A percentile compares a stretch with the other conserved stretches of the same genome.
Evolutionary conservation across 2,888 invertebrate genomes (phyloP).

Genomic region (Helobdella robusta): DNA sequence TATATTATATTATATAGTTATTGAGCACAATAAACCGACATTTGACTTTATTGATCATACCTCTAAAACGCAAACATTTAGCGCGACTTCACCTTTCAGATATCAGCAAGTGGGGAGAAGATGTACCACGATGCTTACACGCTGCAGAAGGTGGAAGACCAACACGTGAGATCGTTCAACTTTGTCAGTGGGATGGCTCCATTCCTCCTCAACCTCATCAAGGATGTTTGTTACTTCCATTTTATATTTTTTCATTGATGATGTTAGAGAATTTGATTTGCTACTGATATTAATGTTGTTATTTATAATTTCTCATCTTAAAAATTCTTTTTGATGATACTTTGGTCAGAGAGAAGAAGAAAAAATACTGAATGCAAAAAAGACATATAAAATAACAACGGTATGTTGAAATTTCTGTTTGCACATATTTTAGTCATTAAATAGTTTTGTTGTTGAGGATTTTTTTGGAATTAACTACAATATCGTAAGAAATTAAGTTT

Average conservation of each 20-base stretch:
- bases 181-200: constrained; percentile 50
- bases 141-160: constrained; percentile 47
- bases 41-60: too few relatives aligned
- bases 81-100: constrained; percentile 28
- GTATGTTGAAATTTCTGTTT: constrained; percentile 38
- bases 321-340: not conserved
- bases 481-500: too few relatives aligned
- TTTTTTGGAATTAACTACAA: too few relatives aligned
- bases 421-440: too few relatives aligned
- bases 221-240: constrained; percentile 42
- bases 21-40: too few relatives aligned
- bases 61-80: too few relatives aligned
- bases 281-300: not conserved
- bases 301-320: not conserved
- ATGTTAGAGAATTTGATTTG: not conserved
- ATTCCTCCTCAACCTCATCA: constrained; percentile 47
- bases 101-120: constrained; percentile 43
- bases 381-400: constrained; percentile 43
- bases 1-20: too few relatives aligned
- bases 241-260: not conserved
- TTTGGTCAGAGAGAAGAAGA: constrained; percentile 41
- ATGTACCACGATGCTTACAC: constrained; percentile 48
- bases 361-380: constrained; percentile 45
- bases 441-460: too few relatives aligned
- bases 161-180: constrained; percentile 43